These are phyloP conservation scores for Spermophilus dauricus DNA, from an alignment of 2,113 vertebrate species.

Conservation along the genomic window DNA sequence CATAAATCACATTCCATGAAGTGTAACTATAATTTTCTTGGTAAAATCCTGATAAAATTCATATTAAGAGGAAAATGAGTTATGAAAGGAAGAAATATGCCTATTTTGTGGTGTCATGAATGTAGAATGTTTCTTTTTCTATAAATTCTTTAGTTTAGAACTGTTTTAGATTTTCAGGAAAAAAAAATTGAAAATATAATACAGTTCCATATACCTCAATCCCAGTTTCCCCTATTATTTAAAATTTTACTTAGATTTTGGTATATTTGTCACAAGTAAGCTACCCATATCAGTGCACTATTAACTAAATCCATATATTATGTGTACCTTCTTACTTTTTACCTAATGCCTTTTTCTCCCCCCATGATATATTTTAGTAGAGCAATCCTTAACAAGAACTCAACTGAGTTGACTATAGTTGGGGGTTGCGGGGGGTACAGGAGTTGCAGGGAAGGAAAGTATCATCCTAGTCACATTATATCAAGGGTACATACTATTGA, in stretches of 20 bases:
- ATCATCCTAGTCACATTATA: neutral
- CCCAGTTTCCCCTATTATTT: neutral
- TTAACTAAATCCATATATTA: neutral
- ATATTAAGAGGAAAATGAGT: neutral
- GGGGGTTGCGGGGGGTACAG: neutral
- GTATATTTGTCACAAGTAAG: neutral
- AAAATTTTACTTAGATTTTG: neutral
- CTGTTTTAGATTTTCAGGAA: constrained; percentile 1
- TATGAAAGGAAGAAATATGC: neutral
- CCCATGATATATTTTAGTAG: neutral
- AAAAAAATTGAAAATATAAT: neutral
- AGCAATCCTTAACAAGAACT: neutral
- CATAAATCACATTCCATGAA: neutral
- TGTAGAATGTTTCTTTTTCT: neutral
- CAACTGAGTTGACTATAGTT: neutral
- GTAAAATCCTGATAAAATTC: constrained; percentile 40
- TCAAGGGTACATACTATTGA: neutral
- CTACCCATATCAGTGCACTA: neutral
- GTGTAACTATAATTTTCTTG: neutral
- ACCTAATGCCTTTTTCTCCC: neutral
- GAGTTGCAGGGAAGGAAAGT: neutral
- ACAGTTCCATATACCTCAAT: fast-evolving
- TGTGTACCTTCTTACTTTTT: neutral
- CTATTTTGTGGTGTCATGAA: neutral
- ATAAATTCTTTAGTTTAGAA: neutral